phyloP scores from a whole-genome alignment of 2,888 invertebrate genomes.

The Ophioninae sp. region DNA sequence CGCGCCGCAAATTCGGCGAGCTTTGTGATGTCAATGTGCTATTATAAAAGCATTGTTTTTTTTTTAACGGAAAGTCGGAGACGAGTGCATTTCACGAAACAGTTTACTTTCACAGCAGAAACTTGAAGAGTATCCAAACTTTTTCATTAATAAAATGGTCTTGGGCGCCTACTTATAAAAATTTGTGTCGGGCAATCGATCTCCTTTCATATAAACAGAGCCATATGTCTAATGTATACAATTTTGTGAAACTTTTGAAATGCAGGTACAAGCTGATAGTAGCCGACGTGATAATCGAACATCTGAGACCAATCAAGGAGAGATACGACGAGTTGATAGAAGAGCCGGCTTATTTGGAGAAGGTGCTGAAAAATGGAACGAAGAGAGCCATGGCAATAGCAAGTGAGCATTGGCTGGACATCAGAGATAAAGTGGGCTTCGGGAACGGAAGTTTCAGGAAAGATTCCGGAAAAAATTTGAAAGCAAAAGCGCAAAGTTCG shows the following conservation, averaged over 20 bases:
- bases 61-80: too few relatives aligned
- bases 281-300: slow-evolving; percentile 88
- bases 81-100: too few relatives aligned
- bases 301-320: slow-evolving; percentile 87
- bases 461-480: background rate
- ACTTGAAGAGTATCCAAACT: background rate
- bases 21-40: too few relatives aligned
- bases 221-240: background rate
- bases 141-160: background rate
- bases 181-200: background rate
- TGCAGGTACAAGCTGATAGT: slow-evolving; percentile 87
- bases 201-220: background rate
- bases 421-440: slow-evolving; percentile 84
- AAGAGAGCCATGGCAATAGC: slow-evolving; percentile 86
- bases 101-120: too few relatives aligned
- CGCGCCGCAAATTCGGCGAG: too few relatives aligned
- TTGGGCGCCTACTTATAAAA: background rate
- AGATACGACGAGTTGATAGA: slow-evolving; percentile 83
- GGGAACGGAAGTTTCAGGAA: slow-evolving; percentile 62
- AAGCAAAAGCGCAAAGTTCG: slow-evolving; percentile 45
- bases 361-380: slow-evolving; percentile 85
- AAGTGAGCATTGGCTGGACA: slow-evolving; percentile 85
- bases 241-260: slow-evolving; percentile 56
- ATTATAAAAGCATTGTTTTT: too few relatives aligned
- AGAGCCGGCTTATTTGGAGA: slow-evolving; percentile 85